Conservation (phyloP, 2,797 vertebrate genomes). For the Hydrocynus forskahlii region DNA sequence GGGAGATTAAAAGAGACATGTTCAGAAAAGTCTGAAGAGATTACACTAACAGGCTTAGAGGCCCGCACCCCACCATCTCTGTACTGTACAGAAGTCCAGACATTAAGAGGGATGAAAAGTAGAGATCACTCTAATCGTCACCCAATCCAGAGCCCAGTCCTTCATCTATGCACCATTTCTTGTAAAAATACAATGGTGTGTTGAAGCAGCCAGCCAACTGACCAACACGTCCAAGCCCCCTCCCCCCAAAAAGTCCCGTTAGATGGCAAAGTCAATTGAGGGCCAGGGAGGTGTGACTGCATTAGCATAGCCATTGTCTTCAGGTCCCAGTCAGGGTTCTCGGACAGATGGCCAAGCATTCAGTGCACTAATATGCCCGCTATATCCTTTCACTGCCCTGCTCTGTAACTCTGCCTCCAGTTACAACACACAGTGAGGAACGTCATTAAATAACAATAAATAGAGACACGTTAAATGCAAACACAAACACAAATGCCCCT, state of each 20-base stretch:
- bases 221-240: not conserved
- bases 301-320: conserved; percentile 63
- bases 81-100: conserved; percentile 26
- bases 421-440: conserved; percentile 29
- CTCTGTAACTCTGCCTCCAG: conserved; percentile 5
- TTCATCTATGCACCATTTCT: not conserved
- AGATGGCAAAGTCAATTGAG: conserved; percentile 32
- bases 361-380: conserved; percentile 43
- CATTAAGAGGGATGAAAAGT: not conserved
- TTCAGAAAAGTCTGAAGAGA: conserved; percentile 61
- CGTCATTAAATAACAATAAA: conserved; percentile 38
- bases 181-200: not conserved
- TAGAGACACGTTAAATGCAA: conserved; percentile 25
- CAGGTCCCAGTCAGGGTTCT: conserved; percentile 15
- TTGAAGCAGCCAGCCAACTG: not conserved
- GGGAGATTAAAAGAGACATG: conserved; percentile 55
- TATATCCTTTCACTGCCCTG: conserved; percentile 23
- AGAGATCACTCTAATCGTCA: not conserved
- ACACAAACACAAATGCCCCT: conserved; percentile 8
- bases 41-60: conserved; percentile 70
- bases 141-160: not conserved
- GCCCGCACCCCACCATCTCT: conserved; percentile 26
- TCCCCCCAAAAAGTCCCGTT: not conserved
- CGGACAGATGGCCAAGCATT: conserved; percentile 66
- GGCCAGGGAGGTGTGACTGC: conserved; percentile 39